These are phyloP conservation scores for Halictus quadricinctus DNA, from an alignment of 2,888 invertebrate genomes.

Conservation along the genomic window DNA sequence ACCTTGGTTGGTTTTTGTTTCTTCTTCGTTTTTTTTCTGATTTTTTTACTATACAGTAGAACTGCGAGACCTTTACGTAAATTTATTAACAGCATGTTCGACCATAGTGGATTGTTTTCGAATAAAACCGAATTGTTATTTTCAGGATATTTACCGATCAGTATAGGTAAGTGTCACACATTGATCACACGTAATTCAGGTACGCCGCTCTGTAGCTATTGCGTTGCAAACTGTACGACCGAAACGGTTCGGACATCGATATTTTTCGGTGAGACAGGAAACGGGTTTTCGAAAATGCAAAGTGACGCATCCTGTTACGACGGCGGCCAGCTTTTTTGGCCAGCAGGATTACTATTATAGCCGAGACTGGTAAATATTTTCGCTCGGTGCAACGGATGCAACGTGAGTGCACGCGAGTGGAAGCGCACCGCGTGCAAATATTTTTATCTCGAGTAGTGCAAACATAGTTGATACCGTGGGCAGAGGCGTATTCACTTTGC, in stretches of 20 bases:
- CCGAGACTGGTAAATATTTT: slow-evolving; percentile 9
- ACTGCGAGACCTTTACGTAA: slow-evolving; percentile 45
- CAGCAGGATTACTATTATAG: not conserved
- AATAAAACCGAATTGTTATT: slow-evolving; percentile 79
- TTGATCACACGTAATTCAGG: slow-evolving; percentile 68
- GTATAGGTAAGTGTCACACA: slow-evolving; percentile 78
- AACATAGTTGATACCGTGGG: slow-evolving; percentile 42
- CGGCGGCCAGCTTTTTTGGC: not conserved
- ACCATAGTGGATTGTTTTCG: slow-evolving; percentile 70
- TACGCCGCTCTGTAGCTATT: slow-evolving; percentile 29
- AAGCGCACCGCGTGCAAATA: slow-evolving; percentile 60
- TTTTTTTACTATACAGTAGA: not conserved
- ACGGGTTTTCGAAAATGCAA: not conserved
- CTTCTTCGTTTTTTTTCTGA: not conserved
- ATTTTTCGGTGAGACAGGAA: not conserved
- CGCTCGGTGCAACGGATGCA: slow-evolving; percentile 7
- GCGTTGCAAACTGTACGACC: slow-evolving; percentile 40
- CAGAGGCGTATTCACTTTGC: slow-evolving; percentile 40
- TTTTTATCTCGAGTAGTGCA: slow-evolving; percentile 59
- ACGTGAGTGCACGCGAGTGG: slow-evolving; percentile 49
- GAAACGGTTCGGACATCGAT: not conserved
- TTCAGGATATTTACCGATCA: slow-evolving; percentile 81
- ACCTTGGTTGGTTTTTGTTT: not conserved
- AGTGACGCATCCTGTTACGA: not conserved
- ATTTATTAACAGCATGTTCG: slow-evolving; percentile 73